Evolutionary conservation across 2,113 vertebrate genomes (phyloP), one percentile per base, ranked within the genome.

Genomic region (Eurystomus gularis): DNA sequence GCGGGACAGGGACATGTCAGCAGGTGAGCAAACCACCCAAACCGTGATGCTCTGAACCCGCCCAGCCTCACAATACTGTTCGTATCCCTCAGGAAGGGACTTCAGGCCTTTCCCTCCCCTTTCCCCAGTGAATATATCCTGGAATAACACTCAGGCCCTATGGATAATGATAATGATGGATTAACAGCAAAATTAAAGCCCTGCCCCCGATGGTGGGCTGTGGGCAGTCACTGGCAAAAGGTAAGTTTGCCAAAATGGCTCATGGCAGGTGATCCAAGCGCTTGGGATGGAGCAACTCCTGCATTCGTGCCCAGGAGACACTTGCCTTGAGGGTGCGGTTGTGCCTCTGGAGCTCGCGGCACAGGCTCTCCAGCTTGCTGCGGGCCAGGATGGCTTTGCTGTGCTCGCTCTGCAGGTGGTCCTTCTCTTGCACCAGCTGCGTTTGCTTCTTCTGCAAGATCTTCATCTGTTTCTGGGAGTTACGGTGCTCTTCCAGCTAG

Each of bases 291-390:
- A 68, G 40, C 48, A 35, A 85, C n/a, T 37, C 57, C 6, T 5
- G n/a, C 42, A 19, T 9, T 1, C 10, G 37, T 0, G 8, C 39
- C 15, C 12, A 3, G 39, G 4, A 14, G 13, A 6, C 60, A 18
- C 51, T 80, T 93, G 98, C 99, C 99, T 99, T 99, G 49, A 99
- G 99, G 11, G 99, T 99, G 24, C 99, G 98, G 98, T 99, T 99
- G 98, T 99, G 99, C 39, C 99, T 96, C 97, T 99, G 99, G 55
- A 99, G 98, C 97, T 99, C 99, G 1, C 99, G 97, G 97, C 99
- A 99, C 35, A 99, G 98, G 72, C 99, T 99, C 96, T 99, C 99
- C 82, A 99, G 98, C 82, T 99, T 99, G 98, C 99, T 99, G 70
- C 99, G 98, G 5, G 99, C 99, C 97, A 99, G 97, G 94, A 99